phyloP scores from a whole-genome alignment of 1,140 invertebrate species.

The Drosophila ambigua region DNA sequence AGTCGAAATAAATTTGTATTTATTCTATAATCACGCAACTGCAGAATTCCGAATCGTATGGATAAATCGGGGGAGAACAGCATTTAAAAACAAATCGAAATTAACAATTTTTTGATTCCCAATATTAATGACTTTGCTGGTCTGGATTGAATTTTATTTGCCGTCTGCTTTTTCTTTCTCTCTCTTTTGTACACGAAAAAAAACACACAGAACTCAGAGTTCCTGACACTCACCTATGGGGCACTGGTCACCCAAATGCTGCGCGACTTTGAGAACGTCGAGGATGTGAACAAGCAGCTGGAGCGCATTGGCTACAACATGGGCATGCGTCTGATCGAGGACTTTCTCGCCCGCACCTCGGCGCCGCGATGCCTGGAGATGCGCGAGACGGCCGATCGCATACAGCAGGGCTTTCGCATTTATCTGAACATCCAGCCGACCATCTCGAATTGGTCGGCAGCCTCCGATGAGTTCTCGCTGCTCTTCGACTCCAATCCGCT shows the following conservation, averaged over 20 bases:
- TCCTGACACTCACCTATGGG: conserved; percentile 99
- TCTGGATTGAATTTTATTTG: conserved; percentile 45
- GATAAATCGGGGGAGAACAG: too few relatives aligned
- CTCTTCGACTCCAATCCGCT: conserved; percentile 97
- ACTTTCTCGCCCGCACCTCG: conserved; percentile 96
- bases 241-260: conserved; percentile 98
- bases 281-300: conserved; percentile 97
- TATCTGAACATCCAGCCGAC: conserved; percentile 96
- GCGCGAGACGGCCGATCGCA: conserved; percentile 98
- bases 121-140: conserved; percentile 9
- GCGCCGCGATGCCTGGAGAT: conserved; percentile 96
- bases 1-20: conserved; percentile 55
- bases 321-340: conserved; percentile 98
- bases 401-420: conserved; percentile 92
- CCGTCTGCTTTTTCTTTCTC: conserved; percentile 30
- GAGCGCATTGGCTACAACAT: conserved; percentile 99
- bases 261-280: conserved; percentile 98
- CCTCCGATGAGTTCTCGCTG: conserved; percentile 98
- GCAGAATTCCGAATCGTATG: too few relatives aligned
- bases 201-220: conserved; percentile 93
- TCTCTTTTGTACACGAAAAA: conserved; percentile 24
- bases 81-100: neutral
- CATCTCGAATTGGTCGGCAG: conserved; percentile 96
- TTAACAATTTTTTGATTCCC: neutral
- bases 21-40: conserved; percentile 29